phyloP scores from a whole-genome alignment of 2,113 vertebrate genomes.

The Pelecanoides urinatrix region DNA sequence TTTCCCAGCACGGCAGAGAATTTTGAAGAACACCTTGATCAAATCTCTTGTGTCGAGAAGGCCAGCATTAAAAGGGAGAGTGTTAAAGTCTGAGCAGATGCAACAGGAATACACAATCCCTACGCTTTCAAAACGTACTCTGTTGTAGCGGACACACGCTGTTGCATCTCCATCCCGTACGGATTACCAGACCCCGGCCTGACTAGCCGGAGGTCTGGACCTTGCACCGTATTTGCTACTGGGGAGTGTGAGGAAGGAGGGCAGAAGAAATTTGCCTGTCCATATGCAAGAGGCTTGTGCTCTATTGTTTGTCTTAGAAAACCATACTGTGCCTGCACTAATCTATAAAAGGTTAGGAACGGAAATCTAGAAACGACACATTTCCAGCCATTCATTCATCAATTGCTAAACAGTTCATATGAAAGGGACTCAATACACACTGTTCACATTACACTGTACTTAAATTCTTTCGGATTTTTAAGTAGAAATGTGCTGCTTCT shows the following conservation, averaged over 20 bases:
- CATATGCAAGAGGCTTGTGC: background rate
- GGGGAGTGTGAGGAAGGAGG: background rate
- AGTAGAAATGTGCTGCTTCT: background rate
- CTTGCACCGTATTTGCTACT: fast-evolving
- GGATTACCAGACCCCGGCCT: background rate
- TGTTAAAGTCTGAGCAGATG: background rate
- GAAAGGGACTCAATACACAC: background rate
- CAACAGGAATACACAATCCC: background rate
- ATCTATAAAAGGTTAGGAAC: background rate
- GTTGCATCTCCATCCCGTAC: background rate
- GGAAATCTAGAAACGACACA: background rate
- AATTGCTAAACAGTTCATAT: background rate
- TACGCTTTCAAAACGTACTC: background rate
- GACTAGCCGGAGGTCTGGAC: background rate
- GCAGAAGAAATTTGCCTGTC: background rate
- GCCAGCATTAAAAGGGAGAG: background rate
- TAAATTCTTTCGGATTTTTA: background rate
- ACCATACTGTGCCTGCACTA: too few species aligned
- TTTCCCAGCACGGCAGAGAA: conserved; percentile 37
- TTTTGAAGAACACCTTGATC: conserved; percentile 66
- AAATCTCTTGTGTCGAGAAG: background rate
- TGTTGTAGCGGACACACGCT: background rate
- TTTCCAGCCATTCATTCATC: background rate
- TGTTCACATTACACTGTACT: background rate
- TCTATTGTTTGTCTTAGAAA: background rate